phyloP scores from a whole-genome alignment of 2,888 invertebrate species.

The Perdita meconis region DNA sequence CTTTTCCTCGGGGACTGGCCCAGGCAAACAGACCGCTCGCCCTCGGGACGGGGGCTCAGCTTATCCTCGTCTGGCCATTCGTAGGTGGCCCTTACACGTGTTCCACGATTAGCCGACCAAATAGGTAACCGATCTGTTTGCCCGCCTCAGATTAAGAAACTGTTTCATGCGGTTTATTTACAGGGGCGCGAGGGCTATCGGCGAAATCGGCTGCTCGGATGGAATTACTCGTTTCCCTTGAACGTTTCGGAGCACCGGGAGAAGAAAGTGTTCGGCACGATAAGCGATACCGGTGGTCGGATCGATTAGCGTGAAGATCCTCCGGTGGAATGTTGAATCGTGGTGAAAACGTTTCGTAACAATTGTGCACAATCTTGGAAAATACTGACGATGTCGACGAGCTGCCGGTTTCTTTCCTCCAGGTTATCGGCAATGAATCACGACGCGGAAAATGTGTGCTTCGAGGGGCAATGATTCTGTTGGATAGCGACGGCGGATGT shows the following conservation, averaged over 20 bases:
- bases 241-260: background rate
- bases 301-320: constrained; percentile 2
- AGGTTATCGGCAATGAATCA: constrained; percentile 9
- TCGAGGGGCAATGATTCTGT: constrained; percentile 1
- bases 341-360: background rate
- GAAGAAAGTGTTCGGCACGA: background rate
- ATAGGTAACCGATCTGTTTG: constrained; percentile 76
- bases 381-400: background rate
- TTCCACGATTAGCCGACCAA: constrained; percentile 59
- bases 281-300: background rate
- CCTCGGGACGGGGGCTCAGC: constrained; percentile 30
- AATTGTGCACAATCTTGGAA: constrained; percentile 2
- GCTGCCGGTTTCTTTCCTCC: background rate
- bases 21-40: constrained; percentile 57
- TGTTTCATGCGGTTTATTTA: constrained; percentile 21
- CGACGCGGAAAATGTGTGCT: background rate
- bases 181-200: constrained; percentile 1
- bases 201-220: constrained; percentile 4
- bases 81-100: constrained; percentile 69
- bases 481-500: background rate
- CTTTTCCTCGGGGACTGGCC: constrained; percentile 49
- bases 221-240: background rate
- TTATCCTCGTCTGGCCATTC: constrained; percentile 53
- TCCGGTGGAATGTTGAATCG: background rate
- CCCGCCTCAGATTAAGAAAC: constrained; percentile 68